Evolutionary conservation across 2,888 invertebrate species (phyloP).

Genomic region (Synanthedon andrenaeformis): DNA sequence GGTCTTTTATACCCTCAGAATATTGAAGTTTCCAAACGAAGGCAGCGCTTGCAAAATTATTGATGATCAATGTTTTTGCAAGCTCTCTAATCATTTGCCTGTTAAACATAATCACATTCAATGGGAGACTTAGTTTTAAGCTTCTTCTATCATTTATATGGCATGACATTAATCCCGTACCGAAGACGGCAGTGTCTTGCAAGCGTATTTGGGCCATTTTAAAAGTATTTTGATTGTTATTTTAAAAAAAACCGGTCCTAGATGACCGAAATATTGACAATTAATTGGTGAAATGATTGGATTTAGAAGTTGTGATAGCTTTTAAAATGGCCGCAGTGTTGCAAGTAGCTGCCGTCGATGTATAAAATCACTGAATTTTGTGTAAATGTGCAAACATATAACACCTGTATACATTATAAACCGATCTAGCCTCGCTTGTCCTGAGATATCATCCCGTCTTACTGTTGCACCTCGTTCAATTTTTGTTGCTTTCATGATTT

Average conservation of each 20-base stretch:
- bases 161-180: constrained; percentile 59
- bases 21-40: constrained; percentile 42
- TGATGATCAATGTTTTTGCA: constrained; percentile 55
- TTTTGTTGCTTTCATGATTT: constrained; percentile 60
- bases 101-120: constrained; percentile 57
- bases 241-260: neutral
- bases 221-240: constrained; percentile 4
- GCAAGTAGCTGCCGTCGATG: constrained; percentile 32
- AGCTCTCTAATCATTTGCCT: constrained; percentile 59
- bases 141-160: constrained; percentile 56
- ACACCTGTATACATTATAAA: constrained; percentile 40
- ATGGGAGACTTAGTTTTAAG: constrained; percentile 63
- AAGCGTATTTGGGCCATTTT: constrained; percentile 1
- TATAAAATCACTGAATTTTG: constrained; percentile 51
- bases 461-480: constrained; percentile 69
- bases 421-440: constrained; percentile 67
- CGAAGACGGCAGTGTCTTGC: constrained; percentile 21
- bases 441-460: constrained; percentile 67
- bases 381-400: constrained; percentile 62
- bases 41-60: constrained; percentile 59
- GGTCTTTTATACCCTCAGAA: constrained; percentile 23
- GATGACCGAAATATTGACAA: too few relatives aligned
- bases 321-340: constrained; percentile 8
- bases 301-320: too few relatives aligned
- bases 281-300: too few relatives aligned